Evolutionary conservation across 2,113 vertebrate species (phyloP).

Genomic region (Centropristis striata): DNA sequence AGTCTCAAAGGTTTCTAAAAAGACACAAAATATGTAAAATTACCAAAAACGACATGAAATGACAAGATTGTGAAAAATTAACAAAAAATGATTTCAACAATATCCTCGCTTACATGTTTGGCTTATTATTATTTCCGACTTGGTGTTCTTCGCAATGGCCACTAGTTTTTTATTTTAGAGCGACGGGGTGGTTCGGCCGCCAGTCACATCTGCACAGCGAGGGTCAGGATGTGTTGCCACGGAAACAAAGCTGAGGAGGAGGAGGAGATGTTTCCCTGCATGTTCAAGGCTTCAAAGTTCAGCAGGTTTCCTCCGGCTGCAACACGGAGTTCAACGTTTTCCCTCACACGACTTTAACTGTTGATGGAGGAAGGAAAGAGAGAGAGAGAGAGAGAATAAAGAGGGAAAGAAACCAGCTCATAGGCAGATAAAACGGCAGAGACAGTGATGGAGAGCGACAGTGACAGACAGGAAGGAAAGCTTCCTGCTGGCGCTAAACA

Average conservation of each 20-base stretch:
- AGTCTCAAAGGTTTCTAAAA: too few relatives aligned
- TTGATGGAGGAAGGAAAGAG: background rate
- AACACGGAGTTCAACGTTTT: background rate
- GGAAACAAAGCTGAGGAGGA: slow-evolving; percentile 59
- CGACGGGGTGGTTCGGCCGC: too few relatives aligned
- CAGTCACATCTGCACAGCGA: slow-evolving; percentile 27
- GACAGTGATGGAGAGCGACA: slow-evolving; percentile 30
- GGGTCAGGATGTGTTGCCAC: slow-evolving; percentile 55
- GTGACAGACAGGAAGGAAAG: slow-evolving; percentile 37
- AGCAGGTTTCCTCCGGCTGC: background rate
- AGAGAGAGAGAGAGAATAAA: slow-evolving; percentile 5
- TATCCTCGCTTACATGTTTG: too few relatives aligned
- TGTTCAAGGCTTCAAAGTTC: slow-evolving; percentile 7
- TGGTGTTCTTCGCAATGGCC: too few relatives aligned
- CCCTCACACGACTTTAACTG: background rate
- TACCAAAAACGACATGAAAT: too few relatives aligned
- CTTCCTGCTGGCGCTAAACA: slow-evolving; percentile 4
- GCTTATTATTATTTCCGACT: too few relatives aligned
- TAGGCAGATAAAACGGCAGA: slow-evolving; percentile 24
- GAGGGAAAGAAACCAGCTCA: background rate
- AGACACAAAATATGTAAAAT: too few relatives aligned
- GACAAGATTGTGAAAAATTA: too few relatives aligned
- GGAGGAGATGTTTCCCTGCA: background rate
- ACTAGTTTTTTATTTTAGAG: too few relatives aligned
- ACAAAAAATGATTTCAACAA: too few relatives aligned